Evolutionary conservation across 2,797 vertebrate genomes (phyloP), one percentile per base, ranked within the genome.

Genomic region (Zalophus californianus): DNA sequence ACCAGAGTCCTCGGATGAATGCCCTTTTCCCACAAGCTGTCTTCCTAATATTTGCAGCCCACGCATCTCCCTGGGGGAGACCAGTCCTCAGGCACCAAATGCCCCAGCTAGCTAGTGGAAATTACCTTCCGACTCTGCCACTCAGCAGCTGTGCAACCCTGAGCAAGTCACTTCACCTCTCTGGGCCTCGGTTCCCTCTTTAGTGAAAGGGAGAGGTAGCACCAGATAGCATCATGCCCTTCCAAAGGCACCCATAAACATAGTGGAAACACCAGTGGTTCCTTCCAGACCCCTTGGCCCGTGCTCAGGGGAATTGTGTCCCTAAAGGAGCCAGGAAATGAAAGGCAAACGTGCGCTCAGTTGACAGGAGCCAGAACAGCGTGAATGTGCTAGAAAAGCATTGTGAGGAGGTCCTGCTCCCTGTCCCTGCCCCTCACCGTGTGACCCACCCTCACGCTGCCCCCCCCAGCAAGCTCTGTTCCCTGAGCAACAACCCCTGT

Each of bases 161-260:
- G 29, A 64, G 79, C 29, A 21, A 25, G 44, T 68, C 68, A 5
- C 64, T 2, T 8, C 18, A 13, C 27, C 4, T 38, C 93, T 62
- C 91, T 23, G 21, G 5, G 52, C 75, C 48, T 41, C 18, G 0
- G 41, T 13, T 48, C 48, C 38, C 78, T 60, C 4, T 0, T 41
- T 27, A 11, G 9, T 15, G 29, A 44, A 80, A 11, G 1, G 9
- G 56, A 6, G 4, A 29, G 13, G 25, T 3, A 6, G 48, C 27
- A 16, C 7, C 32, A 41, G 54, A 11, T 0, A 1, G 11, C 64
- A 23, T 0, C 6, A 0, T 0, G 62, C 58, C 12, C 0, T 0
- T 23, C 5, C 18, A 44, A 56, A 35, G 15, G 38, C 10, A 48
- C 62, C 77, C 3, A 1, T 1, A 18, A 50, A 5, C 23, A 6